phyloP scores from a whole-genome alignment of 2,113 vertebrate genomes.

The Notarius quadriscutis region DNA sequence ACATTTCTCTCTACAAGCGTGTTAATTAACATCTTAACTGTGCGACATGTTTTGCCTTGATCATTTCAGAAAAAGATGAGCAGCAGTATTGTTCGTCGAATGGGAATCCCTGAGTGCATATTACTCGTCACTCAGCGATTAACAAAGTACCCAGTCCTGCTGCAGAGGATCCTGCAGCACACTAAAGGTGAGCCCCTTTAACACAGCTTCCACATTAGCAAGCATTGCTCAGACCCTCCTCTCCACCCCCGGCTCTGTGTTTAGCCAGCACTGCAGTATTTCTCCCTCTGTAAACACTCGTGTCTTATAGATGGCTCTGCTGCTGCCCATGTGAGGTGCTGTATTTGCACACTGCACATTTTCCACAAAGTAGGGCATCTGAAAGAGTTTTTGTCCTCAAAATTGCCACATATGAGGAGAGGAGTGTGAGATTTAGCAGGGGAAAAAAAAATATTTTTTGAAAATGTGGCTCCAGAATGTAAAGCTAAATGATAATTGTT shows the following conservation, averaged over 20 bases:
- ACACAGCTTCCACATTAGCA: background rate
- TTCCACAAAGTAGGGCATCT: conserved; percentile 27
- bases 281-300: conserved; percentile 29
- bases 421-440: conserved; percentile 27
- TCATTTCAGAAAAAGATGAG: conserved; percentile 91
- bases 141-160: conserved; percentile 93
- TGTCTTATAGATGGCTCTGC: background rate
- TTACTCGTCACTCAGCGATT: conserved; percentile 94
- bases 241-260: background rate
- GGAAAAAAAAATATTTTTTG: background rate
- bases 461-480: background rate
- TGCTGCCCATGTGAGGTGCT: conserved; percentile 33
- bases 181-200: conserved; percentile 81
- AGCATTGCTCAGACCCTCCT: background rate
- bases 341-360: conserved; percentile 13
- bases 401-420: background rate
- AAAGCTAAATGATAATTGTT: background rate
- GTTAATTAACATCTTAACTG: background rate
- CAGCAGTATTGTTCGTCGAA: conserved; percentile 85
- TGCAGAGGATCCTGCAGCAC: conserved; percentile 90
- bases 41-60: background rate
- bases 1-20: background rate
- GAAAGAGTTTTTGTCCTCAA: conserved; percentile 41
- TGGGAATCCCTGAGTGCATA: conserved; percentile 95
- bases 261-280: background rate